Evolutionary conservation across 2,888 invertebrate genomes (phyloP).

Genomic region (Geophilus truncorum): DNA sequence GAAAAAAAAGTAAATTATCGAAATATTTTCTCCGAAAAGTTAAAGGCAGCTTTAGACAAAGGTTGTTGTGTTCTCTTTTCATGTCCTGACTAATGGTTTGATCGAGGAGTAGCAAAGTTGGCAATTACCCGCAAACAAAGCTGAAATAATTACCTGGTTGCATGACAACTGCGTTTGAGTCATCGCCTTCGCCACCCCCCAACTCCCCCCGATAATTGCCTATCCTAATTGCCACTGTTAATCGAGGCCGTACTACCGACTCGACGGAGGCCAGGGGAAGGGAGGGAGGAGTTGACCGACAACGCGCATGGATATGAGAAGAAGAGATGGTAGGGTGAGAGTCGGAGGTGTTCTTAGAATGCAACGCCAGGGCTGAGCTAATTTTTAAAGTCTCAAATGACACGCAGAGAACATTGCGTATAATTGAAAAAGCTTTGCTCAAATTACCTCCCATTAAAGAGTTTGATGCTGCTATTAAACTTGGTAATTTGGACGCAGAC

Average conservation of each 20-base stretch:
- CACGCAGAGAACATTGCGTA: conserved; percentile 20
- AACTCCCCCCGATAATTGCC: conserved; percentile 31
- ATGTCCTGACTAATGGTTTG: conserved; percentile 29
- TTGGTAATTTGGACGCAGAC: conserved; percentile 10
- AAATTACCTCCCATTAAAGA: conserved; percentile 20
- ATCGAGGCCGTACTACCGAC: conserved; percentile 27
- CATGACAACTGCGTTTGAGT: conserved; percentile 33
- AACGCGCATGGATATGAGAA: not conserved
- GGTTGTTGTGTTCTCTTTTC: conserved; percentile 1
- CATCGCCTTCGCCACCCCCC: conserved; percentile 28
- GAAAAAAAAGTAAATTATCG: not conserved
- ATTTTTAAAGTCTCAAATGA: conserved; percentile 20
- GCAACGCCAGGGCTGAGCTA: conserved; percentile 20
- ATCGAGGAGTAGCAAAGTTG: conserved; percentile 28
- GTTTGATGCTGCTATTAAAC: conserved; percentile 20
- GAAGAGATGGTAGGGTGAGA: not conserved
- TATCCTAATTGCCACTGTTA: conserved; percentile 30
- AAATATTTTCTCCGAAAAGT: not conserved
- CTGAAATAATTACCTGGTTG: conserved; percentile 33
- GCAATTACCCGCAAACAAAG: conserved; percentile 33
- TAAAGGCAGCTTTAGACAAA: not conserved
- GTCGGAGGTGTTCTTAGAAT: not conserved
- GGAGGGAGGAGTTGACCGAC: conserved; percentile 10
- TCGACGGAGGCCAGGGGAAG: not conserved
- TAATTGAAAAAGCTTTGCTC: conserved; percentile 20